Evolutionary conservation across 2,797 vertebrate species (phyloP).

Genomic region (Enteromius treurensis): DNA sequence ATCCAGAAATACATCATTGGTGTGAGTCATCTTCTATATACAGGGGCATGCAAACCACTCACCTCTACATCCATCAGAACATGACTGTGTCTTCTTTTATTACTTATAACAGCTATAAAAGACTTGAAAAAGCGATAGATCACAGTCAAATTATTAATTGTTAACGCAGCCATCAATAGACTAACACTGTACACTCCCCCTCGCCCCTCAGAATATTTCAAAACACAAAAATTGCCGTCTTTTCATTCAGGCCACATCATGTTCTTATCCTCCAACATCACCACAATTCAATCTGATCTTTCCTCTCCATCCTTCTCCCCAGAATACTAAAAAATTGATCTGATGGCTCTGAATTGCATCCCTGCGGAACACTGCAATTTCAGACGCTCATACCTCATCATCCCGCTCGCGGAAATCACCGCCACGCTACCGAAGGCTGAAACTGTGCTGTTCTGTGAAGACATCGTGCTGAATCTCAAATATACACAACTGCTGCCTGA

Average conservation of each 20-base stretch:
- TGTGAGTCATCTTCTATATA: not conserved
- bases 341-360: conserved; percentile 47
- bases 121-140: not conserved
- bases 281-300: conserved; percentile 38
- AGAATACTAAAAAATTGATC: conserved; percentile 46
- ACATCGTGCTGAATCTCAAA: conserved; percentile 34
- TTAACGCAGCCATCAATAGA: conserved; percentile 10
- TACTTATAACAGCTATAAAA: not conserved
- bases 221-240: conserved; percentile 20
- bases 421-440: not conserved
- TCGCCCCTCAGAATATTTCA: not conserved
- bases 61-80: conserved; percentile 24
- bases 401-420: conserved; percentile 43
- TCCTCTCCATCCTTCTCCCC: conserved; percentile 40
- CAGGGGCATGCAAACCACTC: not conserved
- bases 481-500: conserved; percentile 31
- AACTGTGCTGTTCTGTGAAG: conserved; percentile 14
- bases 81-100: not conserved
- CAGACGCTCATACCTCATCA: conserved; percentile 47
- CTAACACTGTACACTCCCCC: not conserved
- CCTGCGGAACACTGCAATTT: conserved; percentile 47
- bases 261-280: conserved; percentile 29
- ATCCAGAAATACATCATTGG: conserved; percentile 21
- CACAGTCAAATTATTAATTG: conserved; percentile 1
- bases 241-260: conserved; percentile 45